Percentiles rank a stretch among this genome's conserved stretches.
These are phyloP conservation scores for Plemyria rubiginata DNA, from an alignment of 2,888 invertebrate genomes.

Conservation along the genomic window DNA sequence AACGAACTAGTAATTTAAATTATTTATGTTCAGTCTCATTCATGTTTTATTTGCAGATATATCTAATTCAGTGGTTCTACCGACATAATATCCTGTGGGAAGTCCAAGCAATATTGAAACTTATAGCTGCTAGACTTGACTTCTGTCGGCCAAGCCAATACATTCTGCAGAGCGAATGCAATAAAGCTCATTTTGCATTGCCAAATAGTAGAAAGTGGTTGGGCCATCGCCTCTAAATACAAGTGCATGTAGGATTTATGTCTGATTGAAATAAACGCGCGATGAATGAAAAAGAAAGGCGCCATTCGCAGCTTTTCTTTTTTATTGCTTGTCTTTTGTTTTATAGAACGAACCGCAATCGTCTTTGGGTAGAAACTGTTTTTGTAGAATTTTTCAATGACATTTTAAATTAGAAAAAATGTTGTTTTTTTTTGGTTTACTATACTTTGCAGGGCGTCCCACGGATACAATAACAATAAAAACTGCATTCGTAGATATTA, in stretches of 20 bases:
- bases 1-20: too few relatives aligned
- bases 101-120: slow-evolving; percentile 2
- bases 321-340: too few relatives aligned
- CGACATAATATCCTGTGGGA: slow-evolving; percentile 1
- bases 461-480: too few relatives aligned
- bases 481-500: too few relatives aligned
- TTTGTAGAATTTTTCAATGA: too few relatives aligned
- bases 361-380: too few relatives aligned
- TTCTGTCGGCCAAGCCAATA: background rate
- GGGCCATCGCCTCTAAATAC: background rate
- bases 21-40: background rate
- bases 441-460: too few relatives aligned
- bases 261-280: slow-evolving; percentile 36
- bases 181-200: slow-evolving; percentile 1
- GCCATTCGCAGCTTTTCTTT: too few relatives aligned
- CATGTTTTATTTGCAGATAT: background rate
- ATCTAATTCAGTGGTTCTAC: background rate
- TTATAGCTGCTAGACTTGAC: background rate
- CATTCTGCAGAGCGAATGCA: background rate
- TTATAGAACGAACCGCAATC: too few relatives aligned
- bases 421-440: too few relatives aligned
- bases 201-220: background rate
- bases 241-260: slow-evolving; percentile 6
- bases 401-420: too few relatives aligned
- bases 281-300: slow-evolving; percentile 18